Evolutionary conservation across 2,888 invertebrate genomes (phyloP), one percentile per base, ranked within the genome.

Genomic region (Endomychus coccineus): DNA sequence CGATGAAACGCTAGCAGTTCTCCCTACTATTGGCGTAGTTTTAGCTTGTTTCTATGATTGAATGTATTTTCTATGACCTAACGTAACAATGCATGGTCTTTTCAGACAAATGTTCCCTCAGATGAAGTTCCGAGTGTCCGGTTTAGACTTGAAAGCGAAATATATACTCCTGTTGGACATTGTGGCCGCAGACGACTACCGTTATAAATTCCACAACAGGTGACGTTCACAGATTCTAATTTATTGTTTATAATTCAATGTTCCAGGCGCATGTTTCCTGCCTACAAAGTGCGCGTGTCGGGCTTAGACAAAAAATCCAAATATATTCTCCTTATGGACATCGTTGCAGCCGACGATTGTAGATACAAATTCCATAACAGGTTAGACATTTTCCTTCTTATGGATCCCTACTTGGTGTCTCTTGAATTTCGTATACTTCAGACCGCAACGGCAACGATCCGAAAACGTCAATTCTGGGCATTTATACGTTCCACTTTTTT

Each of bases 71-170:
- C n/a, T n/a, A n/a, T n/a, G n/a, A n/a, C n/a, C n/a, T n/a, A n/a
- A n/a, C n/a, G n/a, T n/a, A n/a, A n/a, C n/a, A n/a, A n/a, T n/a
- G n/a, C n/a, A n/a, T n/a, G n/a, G n/a, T 39, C 23, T 49, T 76
- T 83, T 48, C 83, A 97, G 96, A 78, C 92, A 97, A 80, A 97
- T 98, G 91, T 98, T 98, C 74, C 97, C 97, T 62, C 94, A 97
- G 74, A 96, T 90, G 86, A 96, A 96, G 79, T 95, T 96, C 71
- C 87, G 95, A 66, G 89, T 97, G 60, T 89, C 90, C 64, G 97
- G 97, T 58, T 75, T 98, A 74, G 96, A 98, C 77, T 87, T 94
- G 68, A 91, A 95, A 74, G 90, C 95, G 66, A 98, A 98, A 75
- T 97, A 98, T 80, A 95, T 96, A 70, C 79, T 97, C 47, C 80